phyloP scores from a whole-genome alignment of 2,888 invertebrate genomes.

The Sisyra nigra region DNA sequence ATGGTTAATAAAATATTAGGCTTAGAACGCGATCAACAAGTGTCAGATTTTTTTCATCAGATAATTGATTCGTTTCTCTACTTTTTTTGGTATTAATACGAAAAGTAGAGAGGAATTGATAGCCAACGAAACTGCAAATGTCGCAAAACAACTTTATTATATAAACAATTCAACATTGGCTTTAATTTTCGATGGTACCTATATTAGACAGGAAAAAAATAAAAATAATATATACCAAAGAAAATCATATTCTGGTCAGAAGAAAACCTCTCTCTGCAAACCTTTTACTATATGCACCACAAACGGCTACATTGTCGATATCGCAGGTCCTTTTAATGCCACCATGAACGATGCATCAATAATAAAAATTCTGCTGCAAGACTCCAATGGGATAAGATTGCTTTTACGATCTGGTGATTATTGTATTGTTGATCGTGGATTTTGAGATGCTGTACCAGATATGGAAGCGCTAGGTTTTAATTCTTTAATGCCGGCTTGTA shows the following conservation, averaged over 20 bases:
- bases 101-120: neutral
- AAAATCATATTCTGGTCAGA: constrained; percentile 2
- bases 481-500: constrained; percentile 16
- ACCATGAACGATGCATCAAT: neutral
- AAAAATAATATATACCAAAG: neutral
- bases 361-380: neutral
- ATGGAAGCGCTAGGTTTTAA: constrained; percentile 12
- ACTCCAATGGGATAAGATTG: neutral
- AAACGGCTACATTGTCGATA: neutral
- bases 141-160: too few relatives aligned
- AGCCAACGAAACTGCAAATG: too few relatives aligned
- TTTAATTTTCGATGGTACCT: neutral
- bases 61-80: neutral
- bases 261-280: neutral
- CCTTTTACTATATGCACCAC: constrained; percentile 2
- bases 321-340: neutral
- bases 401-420: constrained; percentile 13
- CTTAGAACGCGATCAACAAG: too few relatives aligned
- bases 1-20: too few relatives aligned
- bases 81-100: neutral
- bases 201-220: neutral
- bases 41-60: neutral
- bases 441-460: constrained; percentile 13
- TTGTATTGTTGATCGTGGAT: constrained; percentile 16
- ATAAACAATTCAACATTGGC: too few relatives aligned